phyloP scores from a whole-genome alignment of 2,888 invertebrate species.

The Phragmatobia fuliginosa region DNA sequence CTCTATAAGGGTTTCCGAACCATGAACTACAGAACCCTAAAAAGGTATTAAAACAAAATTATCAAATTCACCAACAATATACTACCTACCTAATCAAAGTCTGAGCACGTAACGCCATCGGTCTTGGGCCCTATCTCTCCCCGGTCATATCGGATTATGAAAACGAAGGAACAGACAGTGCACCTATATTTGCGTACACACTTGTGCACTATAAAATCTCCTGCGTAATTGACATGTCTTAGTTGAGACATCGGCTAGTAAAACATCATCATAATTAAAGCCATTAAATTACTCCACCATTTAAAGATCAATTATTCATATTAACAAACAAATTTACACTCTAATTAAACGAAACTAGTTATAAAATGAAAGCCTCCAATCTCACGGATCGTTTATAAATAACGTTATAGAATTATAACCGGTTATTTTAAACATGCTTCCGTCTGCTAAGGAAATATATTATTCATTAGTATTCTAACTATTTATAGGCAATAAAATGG shows the following conservation, averaged over 20 bases:
- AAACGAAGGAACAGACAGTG: no score
- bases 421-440: slow-evolving; percentile 39
- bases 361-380: slow-evolving; percentile 37
- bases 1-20: no score
- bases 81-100: no score
- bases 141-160: no score
- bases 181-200: no score
- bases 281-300: slow-evolving; percentile 8
- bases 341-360: slow-evolving; percentile 29
- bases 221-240: no score
- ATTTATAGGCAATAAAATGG: slow-evolving; percentile 39
- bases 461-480: slow-evolving; percentile 35
- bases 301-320: neutral
- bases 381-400: slow-evolving; percentile 26
- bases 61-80: no score
- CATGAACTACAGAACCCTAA: no score
- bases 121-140: no score
- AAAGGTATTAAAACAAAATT: no score
- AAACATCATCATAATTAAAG: neutral
- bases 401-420: slow-evolving; percentile 27
- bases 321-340: slow-evolving; percentile 18
- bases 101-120: no score
- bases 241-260: neutral
- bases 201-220: no score
- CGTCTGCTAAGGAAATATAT: slow-evolving; percentile 37